Base-by-base conservation (phyloP, 2,888 invertebrate genomes). In the Hypena proboscidalis region DNA sequence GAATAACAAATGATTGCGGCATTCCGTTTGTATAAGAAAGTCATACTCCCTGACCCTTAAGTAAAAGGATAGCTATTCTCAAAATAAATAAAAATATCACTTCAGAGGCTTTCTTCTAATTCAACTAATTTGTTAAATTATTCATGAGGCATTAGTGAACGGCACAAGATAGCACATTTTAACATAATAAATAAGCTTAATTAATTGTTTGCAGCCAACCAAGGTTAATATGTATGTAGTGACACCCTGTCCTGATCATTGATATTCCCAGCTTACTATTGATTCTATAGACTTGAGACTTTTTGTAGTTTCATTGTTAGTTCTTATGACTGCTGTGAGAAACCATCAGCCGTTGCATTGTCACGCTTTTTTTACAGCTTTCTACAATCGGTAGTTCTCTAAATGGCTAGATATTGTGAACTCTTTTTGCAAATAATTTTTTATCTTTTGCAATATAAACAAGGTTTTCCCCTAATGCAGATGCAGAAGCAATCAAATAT, bases 331-430 rank as follows among this genome's bases (percentile, higher is more conserved):
- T 9, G 26, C 15, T 2, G 10, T 20, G 27, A 20, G 27, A 36
- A 35, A 36, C 20, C 15, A 11, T 26, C 20, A 8, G 27, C 7
- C 13, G 7, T 34, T 2, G 17, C 19, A 34, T 34, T 34, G 27
- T 36, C 13, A 8, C 9, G 13, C n/a, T 20, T 36, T 36, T 27
- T 27, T 13, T 13, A 11, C 6, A 27, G 20, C 35, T 36, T 36
- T 36, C 35, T 36, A 35, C 15, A 29, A 15, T 29, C 4, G n/a
- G 1, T 15, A 9, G 14, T 15, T 29, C 9, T 14, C 29, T 29
- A n/a, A n/a, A n/a, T n/a, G n/a, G n/a, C n/a, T n/a, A n/a, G n/a
- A n/a, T n/a, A n/a, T n/a, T n/a, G n/a, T n/a, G n/a, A n/a, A n/a
- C n/a, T n/a, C n/a, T n/a, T n/a, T n/a, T n/a, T n/a, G n/a, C n/a